These are phyloP conservation scores for Pseudomugil tenellus DNA, from an alignment of 2,797 vertebrate genomes.

Conservation along the genomic window DNA sequence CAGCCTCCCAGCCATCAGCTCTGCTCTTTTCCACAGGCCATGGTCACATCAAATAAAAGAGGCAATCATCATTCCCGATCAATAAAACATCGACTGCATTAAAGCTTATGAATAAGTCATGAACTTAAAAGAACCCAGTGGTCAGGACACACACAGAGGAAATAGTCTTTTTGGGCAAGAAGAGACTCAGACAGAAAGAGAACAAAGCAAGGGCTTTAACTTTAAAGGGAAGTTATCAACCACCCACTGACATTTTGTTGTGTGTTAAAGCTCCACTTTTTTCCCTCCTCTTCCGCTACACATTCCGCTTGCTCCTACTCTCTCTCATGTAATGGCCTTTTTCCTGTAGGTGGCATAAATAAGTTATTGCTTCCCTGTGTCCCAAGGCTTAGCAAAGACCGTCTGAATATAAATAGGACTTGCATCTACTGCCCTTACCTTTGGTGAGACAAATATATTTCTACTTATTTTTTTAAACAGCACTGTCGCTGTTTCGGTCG, in stretches of 20 bases:
- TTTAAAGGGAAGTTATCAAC: conserved; percentile 61
- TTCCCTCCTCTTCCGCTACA: conserved; percentile 29
- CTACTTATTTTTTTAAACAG: conserved; percentile 55
- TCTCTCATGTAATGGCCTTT: conserved; percentile 56
- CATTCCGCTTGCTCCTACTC: conserved; percentile 3
- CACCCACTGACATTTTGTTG: conserved; percentile 61
- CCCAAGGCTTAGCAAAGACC: conserved; percentile 66
- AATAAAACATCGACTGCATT: conserved; percentile 82
- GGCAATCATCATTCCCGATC: conserved; percentile 73
- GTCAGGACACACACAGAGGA: conserved; percentile 24
- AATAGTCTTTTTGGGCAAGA: conserved; percentile 56
- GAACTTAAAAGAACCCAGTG: conserved; percentile 54
- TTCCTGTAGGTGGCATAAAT: conserved; percentile 69
- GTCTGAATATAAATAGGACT: conserved; percentile 76
- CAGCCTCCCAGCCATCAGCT: conserved; percentile 23
- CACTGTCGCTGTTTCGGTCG: conserved; percentile 60
- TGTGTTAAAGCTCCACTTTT: conserved; percentile 43
- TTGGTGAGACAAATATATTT: conserved; percentile 61
- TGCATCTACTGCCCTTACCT: conserved; percentile 45
- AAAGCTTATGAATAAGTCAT: conserved; percentile 81
- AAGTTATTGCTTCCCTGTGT: conserved; percentile 70
- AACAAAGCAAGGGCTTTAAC: conserved; percentile 56
- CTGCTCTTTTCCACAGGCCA: conserved; percentile 45
- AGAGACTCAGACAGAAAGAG: conserved; percentile 51
- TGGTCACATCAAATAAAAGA: conserved; percentile 66